Evolutionary conservation across 2,113 vertebrate genomes (phyloP).

Genomic region (Sterrhoptilus dennistouni): DNA sequence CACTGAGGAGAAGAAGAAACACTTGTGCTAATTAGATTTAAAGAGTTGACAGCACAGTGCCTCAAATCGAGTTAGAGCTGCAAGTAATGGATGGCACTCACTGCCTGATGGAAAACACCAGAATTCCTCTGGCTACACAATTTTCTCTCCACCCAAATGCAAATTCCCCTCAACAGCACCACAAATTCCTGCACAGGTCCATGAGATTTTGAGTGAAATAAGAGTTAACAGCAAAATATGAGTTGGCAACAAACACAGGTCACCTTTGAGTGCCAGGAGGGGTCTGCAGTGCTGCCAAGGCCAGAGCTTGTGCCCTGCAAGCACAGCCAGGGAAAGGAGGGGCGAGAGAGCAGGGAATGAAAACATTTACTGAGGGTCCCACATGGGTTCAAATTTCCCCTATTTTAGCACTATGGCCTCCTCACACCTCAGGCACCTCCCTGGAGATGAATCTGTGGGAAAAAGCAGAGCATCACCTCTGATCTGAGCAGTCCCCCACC

Average conservation of each 20-base stretch:
- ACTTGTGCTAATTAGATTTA: conserved; percentile 19
- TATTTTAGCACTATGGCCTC: background rate
- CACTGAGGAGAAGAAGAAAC: background rate
- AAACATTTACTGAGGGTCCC: background rate
- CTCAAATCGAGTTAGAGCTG: background rate
- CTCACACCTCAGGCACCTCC: background rate
- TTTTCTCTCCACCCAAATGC: background rate
- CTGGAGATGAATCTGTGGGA: background rate
- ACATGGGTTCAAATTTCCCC: background rate
- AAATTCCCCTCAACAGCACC: background rate
- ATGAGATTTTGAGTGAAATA: background rate
- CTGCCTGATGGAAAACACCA: background rate
- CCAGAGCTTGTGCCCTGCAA: background rate
- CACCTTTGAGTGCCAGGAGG: background rate
- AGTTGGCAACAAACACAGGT: rapidly evolving
- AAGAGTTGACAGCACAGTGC: background rate
- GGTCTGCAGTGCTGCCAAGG: background rate
- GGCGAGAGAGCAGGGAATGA: background rate
- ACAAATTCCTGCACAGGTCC: background rate
- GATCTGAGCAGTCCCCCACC: background rate
- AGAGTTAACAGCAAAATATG: background rate
- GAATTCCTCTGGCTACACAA: background rate
- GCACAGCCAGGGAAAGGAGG: background rate
- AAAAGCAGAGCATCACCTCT: background rate
- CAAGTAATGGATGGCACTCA: rapidly evolving